phyloP scores from a whole-genome alignment of 2,113 vertebrate species.

The Phylloscopus trochiloides region DNA sequence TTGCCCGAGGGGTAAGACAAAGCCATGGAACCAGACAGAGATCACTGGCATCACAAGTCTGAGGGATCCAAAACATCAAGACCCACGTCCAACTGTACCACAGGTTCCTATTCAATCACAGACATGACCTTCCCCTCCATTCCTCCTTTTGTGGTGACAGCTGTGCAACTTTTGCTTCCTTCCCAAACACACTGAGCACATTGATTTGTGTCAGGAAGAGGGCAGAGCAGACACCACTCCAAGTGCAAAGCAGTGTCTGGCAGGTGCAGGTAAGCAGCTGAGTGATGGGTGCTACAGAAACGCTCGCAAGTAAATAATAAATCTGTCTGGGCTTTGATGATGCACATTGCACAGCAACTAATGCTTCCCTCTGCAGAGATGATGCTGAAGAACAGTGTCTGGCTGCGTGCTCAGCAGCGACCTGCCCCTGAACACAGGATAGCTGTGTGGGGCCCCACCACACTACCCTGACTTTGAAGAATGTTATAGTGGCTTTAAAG shows the following conservation, averaged over 20 bases:
- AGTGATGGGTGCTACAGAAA: neutral
- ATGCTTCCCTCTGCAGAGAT: neutral
- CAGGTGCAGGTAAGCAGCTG: neutral
- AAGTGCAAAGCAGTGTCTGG: neutral
- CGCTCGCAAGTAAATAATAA: neutral
- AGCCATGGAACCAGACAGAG: neutral
- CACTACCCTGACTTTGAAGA: conserved; percentile 20
- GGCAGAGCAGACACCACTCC: neutral
- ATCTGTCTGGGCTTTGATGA: conserved; percentile 2
- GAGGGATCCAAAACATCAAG: neutral
- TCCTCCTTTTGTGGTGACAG: neutral
- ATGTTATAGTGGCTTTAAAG: conserved; percentile 47
- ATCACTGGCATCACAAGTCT: neutral
- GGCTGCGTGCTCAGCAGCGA: accelerated
- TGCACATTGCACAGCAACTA: neutral
- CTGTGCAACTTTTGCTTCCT: neutral
- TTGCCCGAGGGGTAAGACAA: accelerated
- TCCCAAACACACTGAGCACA: neutral
- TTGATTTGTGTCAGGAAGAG: neutral
- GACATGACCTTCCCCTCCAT: neutral
- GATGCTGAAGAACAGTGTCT: neutral
- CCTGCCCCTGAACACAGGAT: neutral
- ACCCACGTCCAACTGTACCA: accelerated
- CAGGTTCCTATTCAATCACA: neutral
- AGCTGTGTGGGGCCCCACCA: neutral